Base-by-base conservation (phyloP, 2,888 invertebrate species). In the Chrysolina americana region DNA sequence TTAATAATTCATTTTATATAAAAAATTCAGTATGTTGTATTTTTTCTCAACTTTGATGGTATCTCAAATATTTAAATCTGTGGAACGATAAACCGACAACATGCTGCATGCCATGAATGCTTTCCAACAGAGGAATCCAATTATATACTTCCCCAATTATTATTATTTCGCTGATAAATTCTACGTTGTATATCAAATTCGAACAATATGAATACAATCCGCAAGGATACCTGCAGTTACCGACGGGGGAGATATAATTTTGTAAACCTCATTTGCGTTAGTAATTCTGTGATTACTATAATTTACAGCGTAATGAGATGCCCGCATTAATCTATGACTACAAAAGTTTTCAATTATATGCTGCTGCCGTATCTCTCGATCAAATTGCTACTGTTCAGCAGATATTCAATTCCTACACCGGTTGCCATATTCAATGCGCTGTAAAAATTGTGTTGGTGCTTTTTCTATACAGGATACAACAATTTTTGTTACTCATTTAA, bases 201-300 rank as follows among this genome's bases (percentile, higher is more conserved):
- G 56, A 41, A 70, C 70, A 70, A 23, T 65, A 65, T 70, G 70
- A 21, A 21, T 11, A 17, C 70, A 70, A 53, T 41, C 63, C 63
- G 65, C 48, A 53, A 53, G 36, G 28, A 70, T 70, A 56, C 23
- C 64, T 72, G 62, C 48, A 59, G 68, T 65, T 68, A 68, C 21
- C 50, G 23, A 41, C 36, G 47, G 28, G 17, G 44, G 59, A 50
- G 65, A 65, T 72, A 72, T 68, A 72, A 68, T 72, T 68, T 68
- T 41, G 64, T 50, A 48, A 59, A 59, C 62, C 71, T 64, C 48
- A 66, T 72, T 68, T 68, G 50, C 41, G 15, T 63, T 41, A 48
- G 72, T 68, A 66, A 72, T 50, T n/a, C 13, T 13, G 50, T 66
- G 36, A 66, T 66, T 48, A 50, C 66, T 66, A 44, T 66, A 50